Base-by-base conservation (phyloP, 2,888 invertebrate genomes). In the Andrena camellia region DNA sequence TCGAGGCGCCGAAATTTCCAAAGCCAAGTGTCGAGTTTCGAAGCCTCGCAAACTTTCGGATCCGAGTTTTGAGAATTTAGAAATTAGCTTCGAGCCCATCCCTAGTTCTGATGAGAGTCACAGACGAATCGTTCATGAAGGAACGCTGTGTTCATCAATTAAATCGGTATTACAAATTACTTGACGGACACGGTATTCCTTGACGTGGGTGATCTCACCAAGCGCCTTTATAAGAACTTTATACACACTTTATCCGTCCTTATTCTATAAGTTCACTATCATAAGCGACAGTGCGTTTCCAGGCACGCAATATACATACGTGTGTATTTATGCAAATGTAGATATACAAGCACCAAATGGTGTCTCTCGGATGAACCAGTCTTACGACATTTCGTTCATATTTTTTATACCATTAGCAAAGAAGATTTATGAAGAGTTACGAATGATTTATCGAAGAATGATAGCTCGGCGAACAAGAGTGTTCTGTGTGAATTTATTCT, bases 181-280 rank as follows among this genome's bases (percentile, higher is more conserved):
- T 67, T 13, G 48, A 70, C 74, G 70, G 69, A 73, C 75, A 71
- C 57, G 74, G 71, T 62, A 62, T 60, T 72, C 70, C 60, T 83
- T 76, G 33, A 74, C 77, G 33, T 29, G 74, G 78, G 78, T 86
- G 84, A 88, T 86, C 84, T 88, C 84, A 80, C 69, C 59, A 54
- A 78, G 59, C 70, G 70, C 66, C 67, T 72, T 74, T 29, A 42
- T 67, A 67, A 72, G 50, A 70, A 76, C 48, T 26, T 57, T 72
- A 72, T 68, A 72, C 76, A 67, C 70, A 80, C 68, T 7, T n/a
- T 88, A 88, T 88, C 88, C 87, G 88, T 88, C 86, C 88, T 64
- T 88, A 81, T 31, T 57, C 23, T 72, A 20, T 88, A 88, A 83
- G 64, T 71, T 78, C 67, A 70, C 73, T 26, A 50, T 59, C 10